A percentile compares a stretch with the other conserved stretches of the same genome.
These are phyloP conservation scores for Diploptera punctata DNA, from an alignment of 2,888 invertebrate species.

Conservation along the genomic window DNA sequence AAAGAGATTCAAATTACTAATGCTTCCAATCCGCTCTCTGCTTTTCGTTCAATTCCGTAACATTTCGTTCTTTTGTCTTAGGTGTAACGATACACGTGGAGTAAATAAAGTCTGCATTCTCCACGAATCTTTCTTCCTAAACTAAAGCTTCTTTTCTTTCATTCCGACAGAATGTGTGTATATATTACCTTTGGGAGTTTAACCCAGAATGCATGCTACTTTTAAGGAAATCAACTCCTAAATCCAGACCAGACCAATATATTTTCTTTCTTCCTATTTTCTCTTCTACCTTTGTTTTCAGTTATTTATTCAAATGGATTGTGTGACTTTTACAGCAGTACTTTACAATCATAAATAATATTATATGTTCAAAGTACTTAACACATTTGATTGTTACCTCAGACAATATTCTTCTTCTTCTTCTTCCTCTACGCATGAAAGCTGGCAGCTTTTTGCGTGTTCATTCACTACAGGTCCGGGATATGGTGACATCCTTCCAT, in stretches of 20 bases:
- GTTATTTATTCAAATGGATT: slow-evolving; percentile 22
- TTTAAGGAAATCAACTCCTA: slow-evolving; percentile 20
- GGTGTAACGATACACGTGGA: neutral
- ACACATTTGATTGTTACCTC: too few relatives aligned
- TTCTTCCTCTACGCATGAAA: too few relatives aligned
- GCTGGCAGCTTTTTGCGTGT: too few relatives aligned
- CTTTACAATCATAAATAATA: too few relatives aligned
- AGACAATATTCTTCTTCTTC: too few relatives aligned
- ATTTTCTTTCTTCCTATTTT: neutral
- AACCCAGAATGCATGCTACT: neutral
- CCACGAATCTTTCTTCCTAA: neutral
- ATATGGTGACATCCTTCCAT: too few relatives aligned
- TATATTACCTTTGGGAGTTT: neutral
- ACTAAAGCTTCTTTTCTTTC: neutral
- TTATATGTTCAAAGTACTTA: too few relatives aligned
- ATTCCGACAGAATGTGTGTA: neutral
- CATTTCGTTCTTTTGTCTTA: too few relatives aligned
- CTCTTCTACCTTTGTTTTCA: neutral
- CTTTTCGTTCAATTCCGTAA: too few relatives aligned
- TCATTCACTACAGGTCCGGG: too few relatives aligned
- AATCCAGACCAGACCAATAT: slow-evolving; percentile 5
- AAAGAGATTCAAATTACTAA: too few relatives aligned
- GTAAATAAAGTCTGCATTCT: neutral
- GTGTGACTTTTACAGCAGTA: slow-evolving; percentile 2
- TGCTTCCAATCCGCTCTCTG: too few relatives aligned